Evolutionary conservation across 2,888 invertebrate species (phyloP).

Genomic region (Hymenopus coronatus): DNA sequence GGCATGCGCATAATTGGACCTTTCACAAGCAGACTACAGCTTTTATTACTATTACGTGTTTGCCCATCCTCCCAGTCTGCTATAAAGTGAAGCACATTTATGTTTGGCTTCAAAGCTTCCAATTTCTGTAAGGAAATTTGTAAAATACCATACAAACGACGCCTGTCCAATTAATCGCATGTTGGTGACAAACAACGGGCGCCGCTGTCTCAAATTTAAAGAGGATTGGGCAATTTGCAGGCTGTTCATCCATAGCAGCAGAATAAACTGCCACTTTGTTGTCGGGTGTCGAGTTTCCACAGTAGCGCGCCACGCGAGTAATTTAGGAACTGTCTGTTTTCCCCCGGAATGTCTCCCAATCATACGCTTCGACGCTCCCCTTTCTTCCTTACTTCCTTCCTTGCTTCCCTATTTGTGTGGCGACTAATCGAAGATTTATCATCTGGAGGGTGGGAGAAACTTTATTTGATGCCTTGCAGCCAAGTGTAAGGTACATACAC

Average conservation of each 20-base stretch:
- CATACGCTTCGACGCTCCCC: neutral
- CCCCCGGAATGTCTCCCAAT: neutral
- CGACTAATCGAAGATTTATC: constrained; percentile 11
- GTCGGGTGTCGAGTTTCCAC: neutral
- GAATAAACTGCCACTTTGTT: neutral
- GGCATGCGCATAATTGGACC: too few relatives aligned
- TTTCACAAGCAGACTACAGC: too few relatives aligned
- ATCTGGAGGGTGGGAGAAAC: neutral
- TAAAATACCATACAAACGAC: neutral
- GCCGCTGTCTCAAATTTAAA: neutral
- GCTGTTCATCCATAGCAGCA: neutral
- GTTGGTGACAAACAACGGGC: neutral
- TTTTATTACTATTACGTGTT: too few relatives aligned
- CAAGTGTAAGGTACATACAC: neutral
- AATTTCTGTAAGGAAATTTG: neutral
- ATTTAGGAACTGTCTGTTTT: neutral
- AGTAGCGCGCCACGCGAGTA: neutral
- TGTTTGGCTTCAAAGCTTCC: neutral
- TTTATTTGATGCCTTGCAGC: neutral
- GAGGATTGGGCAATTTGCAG: neutral
- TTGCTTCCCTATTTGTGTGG: neutral
- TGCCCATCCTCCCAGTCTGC: neutral
- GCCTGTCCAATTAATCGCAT: neutral
- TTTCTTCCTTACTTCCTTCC: neutral
- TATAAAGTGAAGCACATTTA: neutral